phyloP scores from a whole-genome alignment of 2,113 vertebrate genomes.

The Pseudorectes ferrugineus region DNA sequence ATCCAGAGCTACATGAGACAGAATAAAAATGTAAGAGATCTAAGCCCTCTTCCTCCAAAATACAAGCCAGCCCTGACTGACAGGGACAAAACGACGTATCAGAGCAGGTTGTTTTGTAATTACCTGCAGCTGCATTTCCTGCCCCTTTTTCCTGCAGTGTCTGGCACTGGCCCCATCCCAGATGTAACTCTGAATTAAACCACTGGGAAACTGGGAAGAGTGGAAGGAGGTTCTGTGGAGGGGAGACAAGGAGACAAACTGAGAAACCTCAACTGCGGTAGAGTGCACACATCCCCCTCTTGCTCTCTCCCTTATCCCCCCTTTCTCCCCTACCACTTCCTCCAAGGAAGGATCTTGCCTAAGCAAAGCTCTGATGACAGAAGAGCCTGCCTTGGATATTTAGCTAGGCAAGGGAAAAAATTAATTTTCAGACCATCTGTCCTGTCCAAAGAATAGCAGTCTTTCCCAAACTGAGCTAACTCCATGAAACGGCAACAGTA shows the following conservation, averaged over 20 bases:
- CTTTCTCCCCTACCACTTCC: not conserved
- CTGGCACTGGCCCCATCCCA: not conserved
- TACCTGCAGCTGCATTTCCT: not conserved
- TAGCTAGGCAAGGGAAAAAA: not conserved
- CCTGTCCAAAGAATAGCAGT: not conserved
- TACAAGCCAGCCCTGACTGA: not conserved
- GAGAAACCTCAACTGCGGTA: constrained; percentile 1
- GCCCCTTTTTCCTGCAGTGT: not conserved
- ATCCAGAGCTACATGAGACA: not conserved
- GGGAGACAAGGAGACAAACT: not conserved
- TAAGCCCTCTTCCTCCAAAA: not conserved
- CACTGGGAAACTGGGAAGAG: not conserved
- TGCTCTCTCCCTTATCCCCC: not conserved
- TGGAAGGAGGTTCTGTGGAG: not conserved
- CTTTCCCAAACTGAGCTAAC: not conserved
- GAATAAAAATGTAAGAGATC: not conserved
- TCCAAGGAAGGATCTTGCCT: not conserved
- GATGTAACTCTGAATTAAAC: not conserved
- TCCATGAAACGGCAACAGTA: not conserved
- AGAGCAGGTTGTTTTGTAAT: not conserved
- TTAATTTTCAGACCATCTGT: constrained; percentile 3
- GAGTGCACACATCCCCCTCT: not conserved
- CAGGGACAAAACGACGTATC: not conserved
- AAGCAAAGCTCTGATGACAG: constrained; percentile 11
- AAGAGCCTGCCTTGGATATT: not conserved